These are phyloP conservation scores for Siniperca chuatsi DNA, from an alignment of 2,113 vertebrate species.

Conservation along the genomic window DNA sequence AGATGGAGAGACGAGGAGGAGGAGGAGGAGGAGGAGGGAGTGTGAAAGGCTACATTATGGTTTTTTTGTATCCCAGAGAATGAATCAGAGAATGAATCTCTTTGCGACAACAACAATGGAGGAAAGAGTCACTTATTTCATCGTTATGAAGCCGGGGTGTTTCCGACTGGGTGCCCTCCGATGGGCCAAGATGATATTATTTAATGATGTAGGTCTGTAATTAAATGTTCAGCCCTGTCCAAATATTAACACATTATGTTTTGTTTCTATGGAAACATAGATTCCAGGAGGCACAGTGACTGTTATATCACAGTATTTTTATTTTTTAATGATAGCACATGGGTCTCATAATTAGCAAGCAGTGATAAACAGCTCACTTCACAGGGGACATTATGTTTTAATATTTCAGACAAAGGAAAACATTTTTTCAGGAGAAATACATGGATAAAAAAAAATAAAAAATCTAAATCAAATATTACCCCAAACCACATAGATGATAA, in stretches of 20 bases:
- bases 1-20: not conserved
- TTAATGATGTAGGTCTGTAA: constrained; percentile 7
- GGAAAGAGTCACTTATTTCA: not conserved
- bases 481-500: too few species aligned
- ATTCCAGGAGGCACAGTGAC: not conserved
- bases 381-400: not conserved
- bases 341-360: constrained; percentile 1
- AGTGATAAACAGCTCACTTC: constrained; percentile 21
- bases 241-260: not conserved
- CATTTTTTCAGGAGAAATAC: too few species aligned
- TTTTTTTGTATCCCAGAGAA: not conserved
- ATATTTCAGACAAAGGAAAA: too few species aligned
- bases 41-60: constrained; percentile 22
- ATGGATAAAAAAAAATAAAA: too few species aligned
- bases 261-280: constrained; percentile 19
- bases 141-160: not conserved
- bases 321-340: constrained; percentile 11
- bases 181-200: not conserved
- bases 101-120: constrained; percentile 26
- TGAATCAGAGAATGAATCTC: not conserved
- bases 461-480: too few species aligned
- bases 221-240: constrained; percentile 7
- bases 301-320: not conserved
- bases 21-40: not conserved
- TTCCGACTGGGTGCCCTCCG: not conserved